These are phyloP conservation scores for Peucedramus taeniatus DNA, from an alignment of 2,113 vertebrate genomes.

Conservation along the genomic window DNA sequence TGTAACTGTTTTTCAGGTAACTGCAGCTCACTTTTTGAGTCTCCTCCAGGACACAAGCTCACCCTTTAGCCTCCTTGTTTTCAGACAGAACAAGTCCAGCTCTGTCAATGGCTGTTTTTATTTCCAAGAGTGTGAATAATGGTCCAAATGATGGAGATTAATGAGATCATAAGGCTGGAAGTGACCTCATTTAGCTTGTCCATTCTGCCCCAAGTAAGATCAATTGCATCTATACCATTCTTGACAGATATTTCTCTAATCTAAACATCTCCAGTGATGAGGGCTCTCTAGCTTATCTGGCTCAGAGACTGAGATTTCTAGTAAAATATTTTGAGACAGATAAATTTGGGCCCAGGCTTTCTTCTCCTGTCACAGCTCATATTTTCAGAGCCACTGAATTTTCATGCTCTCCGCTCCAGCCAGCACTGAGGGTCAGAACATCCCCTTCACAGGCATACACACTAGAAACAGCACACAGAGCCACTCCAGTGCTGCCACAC, in stretches of 20 bases:
- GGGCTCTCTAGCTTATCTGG: not conserved
- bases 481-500: not conserved
- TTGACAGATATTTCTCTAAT: slow-evolving; percentile 33
- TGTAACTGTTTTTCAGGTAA: not conserved
- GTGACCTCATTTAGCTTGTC: slow-evolving; percentile 38
- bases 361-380: not conserved
- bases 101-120: not conserved
- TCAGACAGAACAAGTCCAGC: not conserved
- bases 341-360: not conserved
- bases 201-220: slow-evolving; percentile 28
- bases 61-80: not conserved
- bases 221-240: slow-evolving; percentile 4
- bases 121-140: slow-evolving; percentile 14
- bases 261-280: not conserved
- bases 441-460: accelerated
- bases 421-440: not conserved
- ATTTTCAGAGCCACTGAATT: not conserved
- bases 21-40: not conserved
- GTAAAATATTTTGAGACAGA: not conserved
- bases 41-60: not conserved
- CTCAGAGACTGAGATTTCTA: not conserved
- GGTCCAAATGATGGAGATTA: slow-evolving; percentile 12
- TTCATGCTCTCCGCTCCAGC: not conserved
- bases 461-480: not conserved
- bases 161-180: slow-evolving; percentile 29